Percentiles rank a stretch among this genome's conserved stretches.
Conservation (phyloP, 53 echinoderm and acorn worm species). For the Paelopatides confundens region DNA sequence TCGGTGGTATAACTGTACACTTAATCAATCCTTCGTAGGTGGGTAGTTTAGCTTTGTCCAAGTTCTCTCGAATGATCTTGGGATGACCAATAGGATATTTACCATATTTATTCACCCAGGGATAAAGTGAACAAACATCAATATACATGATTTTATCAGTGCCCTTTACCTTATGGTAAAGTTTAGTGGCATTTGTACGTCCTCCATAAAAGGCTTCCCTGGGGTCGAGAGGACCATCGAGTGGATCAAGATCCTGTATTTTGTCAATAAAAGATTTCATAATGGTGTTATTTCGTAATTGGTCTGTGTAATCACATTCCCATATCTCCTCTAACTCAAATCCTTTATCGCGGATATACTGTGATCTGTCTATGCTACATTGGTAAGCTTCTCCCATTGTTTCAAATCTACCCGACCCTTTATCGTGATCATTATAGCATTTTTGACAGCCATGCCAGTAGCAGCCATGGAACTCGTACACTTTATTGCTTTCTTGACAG, state of each 20-base stretch:
- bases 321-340: conserved; percentile 51
- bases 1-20: conserved; percentile 71
- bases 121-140: conserved; percentile 70
- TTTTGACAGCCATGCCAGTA: conserved; percentile 43
- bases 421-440: background rate
- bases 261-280: conserved; percentile 34
- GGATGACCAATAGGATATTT: conserved; percentile 73
- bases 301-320: conserved; percentile 62
- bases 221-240: conserved; percentile 44
- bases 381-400: background rate
- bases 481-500: background rate
- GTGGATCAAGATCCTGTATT: conserved; percentile 36
- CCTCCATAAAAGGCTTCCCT: conserved; percentile 69
- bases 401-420: background rate
- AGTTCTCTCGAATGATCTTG: conserved; percentile 42
- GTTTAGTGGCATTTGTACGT: conserved; percentile 55
- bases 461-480: conserved; percentile 58
- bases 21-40: conserved; percentile 65
- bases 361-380: background rate
- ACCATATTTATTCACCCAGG: conserved; percentile 73
- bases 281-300: background rate
- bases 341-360: background rate
- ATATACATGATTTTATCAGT: conserved; percentile 58
- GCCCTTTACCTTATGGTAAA: conserved; percentile 11
- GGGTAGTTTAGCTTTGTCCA: conserved; percentile 37